Conservation (phyloP, 1,140 invertebrate species). For the Drosophila seguyi region DNA sequence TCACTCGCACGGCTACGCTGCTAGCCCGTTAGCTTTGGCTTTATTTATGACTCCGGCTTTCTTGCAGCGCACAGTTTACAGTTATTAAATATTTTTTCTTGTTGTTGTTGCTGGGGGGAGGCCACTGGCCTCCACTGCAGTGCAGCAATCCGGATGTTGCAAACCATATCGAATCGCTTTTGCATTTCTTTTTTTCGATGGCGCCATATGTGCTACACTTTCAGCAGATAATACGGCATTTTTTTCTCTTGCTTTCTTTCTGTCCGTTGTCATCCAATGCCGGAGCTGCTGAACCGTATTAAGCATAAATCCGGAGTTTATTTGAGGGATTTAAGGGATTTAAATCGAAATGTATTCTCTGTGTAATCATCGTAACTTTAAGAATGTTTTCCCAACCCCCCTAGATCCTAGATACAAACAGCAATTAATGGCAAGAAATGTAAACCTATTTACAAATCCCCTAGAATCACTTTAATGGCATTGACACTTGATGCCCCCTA, state of each 20-base stretch:
- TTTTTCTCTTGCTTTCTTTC: not conserved
- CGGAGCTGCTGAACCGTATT: not conserved
- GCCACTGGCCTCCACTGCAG: slow-evolving; percentile 4
- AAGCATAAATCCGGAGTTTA: slow-evolving; percentile 15
- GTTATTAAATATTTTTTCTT: slow-evolving; percentile 73
- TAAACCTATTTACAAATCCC: slow-evolving; percentile 7
- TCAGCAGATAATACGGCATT: slow-evolving; percentile 8
- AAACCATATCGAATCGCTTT: slow-evolving; percentile 36
- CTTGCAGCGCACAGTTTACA: slow-evolving; percentile 51
- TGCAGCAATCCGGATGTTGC: slow-evolving; percentile 32
- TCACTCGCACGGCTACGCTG: slow-evolving; percentile 13
- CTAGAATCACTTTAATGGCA: slow-evolving; percentile 10
- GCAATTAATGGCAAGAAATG: slow-evolving; percentile 16
- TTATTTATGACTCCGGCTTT: slow-evolving; percentile 66
- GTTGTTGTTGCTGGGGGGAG: slow-evolving; percentile 3
- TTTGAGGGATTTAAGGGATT: slow-evolving; percentile 12
- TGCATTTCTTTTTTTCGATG: slow-evolving; percentile 34
- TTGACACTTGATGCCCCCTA: slow-evolving; percentile 1
- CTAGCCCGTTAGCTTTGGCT: slow-evolving; percentile 13
- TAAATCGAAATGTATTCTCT: not conserved
- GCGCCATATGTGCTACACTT: slow-evolving; percentile 29
- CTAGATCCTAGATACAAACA: no score
- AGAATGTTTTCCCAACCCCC: not conserved
- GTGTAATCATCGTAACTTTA: not conserved
- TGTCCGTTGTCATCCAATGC: not conserved